A percentile compares a stretch with the other conserved stretches of the same genome.
Evolutionary conservation across 2,797 vertebrate species (phyloP).

Genomic region (Potorous gilbertii): DNA sequence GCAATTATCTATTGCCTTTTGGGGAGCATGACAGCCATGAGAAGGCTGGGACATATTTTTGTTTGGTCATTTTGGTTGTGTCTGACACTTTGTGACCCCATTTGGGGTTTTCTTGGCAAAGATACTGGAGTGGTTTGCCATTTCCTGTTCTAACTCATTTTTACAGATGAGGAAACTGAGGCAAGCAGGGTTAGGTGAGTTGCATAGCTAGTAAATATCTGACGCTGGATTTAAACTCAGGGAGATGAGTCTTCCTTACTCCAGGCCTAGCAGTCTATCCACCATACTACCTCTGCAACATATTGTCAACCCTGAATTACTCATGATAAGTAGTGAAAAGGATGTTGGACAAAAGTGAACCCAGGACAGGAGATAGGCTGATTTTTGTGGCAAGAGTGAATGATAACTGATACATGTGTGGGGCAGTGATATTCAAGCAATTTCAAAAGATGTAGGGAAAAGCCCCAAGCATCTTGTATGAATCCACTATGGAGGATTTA

Average conservation of each 20-base stretch:
- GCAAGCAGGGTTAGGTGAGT: neutral
- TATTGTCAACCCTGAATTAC: neutral
- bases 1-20: neutral
- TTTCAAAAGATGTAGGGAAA: neutral
- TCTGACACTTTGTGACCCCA: neutral
- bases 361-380: neutral
- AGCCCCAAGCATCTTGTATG: neutral
- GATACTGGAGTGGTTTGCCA: neutral
- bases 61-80: neutral
- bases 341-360: neutral
- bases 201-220: neutral
- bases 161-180: neutral
- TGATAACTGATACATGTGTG: neutral
- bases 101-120: neutral
- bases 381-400: neutral
- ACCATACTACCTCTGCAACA: neutral
- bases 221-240: neutral
- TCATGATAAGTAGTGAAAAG: neutral
- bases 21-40: neutral
- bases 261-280: neutral
- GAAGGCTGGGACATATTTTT: neutral
- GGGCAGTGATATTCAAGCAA: neutral
- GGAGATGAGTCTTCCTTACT: neutral
- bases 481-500: neutral
- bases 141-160: neutral